Conservation (phyloP, 2,888 invertebrate species). For the Tipula vernalis region DNA sequence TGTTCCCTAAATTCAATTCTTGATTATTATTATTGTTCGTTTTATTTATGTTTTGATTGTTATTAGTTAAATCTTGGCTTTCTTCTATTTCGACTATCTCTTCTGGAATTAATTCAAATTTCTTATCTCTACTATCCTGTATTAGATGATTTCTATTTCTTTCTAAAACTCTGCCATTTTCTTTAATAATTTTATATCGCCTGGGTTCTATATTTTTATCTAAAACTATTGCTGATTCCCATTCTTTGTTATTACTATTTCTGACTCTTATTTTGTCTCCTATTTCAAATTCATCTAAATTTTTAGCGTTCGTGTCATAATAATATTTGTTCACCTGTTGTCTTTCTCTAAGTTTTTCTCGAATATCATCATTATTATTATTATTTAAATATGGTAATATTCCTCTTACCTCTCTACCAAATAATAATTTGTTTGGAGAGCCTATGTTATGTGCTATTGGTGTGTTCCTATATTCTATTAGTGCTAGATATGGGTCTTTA, state of each 20-base stretch:
- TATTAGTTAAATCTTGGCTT: too few species aligned
- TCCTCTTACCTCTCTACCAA: neutral
- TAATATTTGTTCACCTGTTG: neutral
- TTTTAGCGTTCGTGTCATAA: neutral
- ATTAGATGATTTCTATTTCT: neutral
- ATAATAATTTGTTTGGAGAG: neutral
- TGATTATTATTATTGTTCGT: too few species aligned
- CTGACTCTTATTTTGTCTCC: too few species aligned
- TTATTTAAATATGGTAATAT: neutral
- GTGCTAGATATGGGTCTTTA: neutral
- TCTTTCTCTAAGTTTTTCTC: neutral
- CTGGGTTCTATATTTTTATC: neutral
- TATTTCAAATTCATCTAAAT: neutral
- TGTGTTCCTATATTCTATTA: neutral
- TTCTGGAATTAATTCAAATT: neutral
- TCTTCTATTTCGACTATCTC: neutral
- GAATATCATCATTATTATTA: neutral
- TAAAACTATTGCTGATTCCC: neutral
- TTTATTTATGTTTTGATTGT: too few species aligned
- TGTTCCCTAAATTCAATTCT: too few species aligned
- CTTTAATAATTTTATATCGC: neutral
- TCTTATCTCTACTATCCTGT: neutral
- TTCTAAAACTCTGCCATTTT: neutral
- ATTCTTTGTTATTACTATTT: neutral
- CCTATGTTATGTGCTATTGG: conserved; percentile 13